Conservation (phyloP, 1,140 invertebrate species). For the Asbolus verrucosus region DNA sequence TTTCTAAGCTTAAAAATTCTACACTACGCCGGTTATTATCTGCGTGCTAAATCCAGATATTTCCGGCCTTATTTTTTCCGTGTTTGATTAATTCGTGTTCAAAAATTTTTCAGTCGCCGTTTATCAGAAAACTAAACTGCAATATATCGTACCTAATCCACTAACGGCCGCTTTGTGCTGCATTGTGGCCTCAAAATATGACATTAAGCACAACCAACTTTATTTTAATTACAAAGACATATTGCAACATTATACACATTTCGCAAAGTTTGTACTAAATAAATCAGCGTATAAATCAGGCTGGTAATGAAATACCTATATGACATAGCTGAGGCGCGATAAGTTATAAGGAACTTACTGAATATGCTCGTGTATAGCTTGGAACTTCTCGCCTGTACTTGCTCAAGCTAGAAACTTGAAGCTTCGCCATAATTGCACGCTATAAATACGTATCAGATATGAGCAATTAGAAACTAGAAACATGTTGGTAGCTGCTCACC, state of each 20-base stretch:
- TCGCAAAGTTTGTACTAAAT: constrained; percentile 58
- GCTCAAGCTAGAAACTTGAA: constrained; percentile 57
- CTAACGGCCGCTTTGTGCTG: too few relatives aligned
- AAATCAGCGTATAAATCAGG: constrained; percentile 60
- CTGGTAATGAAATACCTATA: constrained; percentile 62
- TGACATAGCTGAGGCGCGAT: constrained; percentile 59
- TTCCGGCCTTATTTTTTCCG: too few relatives aligned
- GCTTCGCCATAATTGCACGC: constrained; percentile 59
- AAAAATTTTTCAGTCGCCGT: too few relatives aligned
- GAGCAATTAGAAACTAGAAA: constrained; percentile 60
- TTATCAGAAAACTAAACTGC: too few relatives aligned
- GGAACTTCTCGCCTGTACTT: constrained; percentile 57
- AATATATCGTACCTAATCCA: too few relatives aligned
- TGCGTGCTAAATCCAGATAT: too few relatives aligned
- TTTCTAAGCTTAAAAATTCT: too few relatives aligned
- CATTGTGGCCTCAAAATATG: background rate
- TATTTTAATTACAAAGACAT: constrained; percentile 56
- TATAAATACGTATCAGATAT: constrained; percentile 63
- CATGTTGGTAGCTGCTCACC: constrained; percentile 46
- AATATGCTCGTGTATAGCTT: constrained; percentile 58
- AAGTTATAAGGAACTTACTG: constrained; percentile 59
- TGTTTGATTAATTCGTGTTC: too few relatives aligned
- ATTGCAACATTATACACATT: constrained; percentile 52
- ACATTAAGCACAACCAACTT: constrained; percentile 43
- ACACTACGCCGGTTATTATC: too few relatives aligned